Conservation (phyloP, 2,797 vertebrate species). For the Sitta carolinensis region DNA sequence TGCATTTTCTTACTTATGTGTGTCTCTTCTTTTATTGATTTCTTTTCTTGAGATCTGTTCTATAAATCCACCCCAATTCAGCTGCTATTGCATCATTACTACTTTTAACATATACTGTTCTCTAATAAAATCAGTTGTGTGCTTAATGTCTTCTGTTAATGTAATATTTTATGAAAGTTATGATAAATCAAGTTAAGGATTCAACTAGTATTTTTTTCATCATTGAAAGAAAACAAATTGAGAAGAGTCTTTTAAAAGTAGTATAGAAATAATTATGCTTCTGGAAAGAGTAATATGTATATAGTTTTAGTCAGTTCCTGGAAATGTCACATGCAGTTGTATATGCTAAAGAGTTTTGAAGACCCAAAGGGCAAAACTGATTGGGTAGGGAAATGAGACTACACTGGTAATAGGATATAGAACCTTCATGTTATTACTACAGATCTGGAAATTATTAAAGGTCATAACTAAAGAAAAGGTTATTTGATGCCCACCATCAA, state of each 20-base stretch:
- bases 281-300: background rate
- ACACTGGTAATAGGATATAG: background rate
- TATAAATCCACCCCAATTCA: background rate
- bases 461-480: background rate
- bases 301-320: background rate
- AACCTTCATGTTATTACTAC: background rate
- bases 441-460: background rate
- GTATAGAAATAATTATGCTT: background rate
- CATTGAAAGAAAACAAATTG: background rate
- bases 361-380: background rate
- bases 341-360: background rate
- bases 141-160: background rate
- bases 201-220: background rate
- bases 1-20: background rate
- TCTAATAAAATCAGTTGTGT: background rate
- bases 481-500: background rate
- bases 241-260: background rate
- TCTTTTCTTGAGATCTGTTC: background rate
- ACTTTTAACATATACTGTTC: background rate
- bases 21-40: background rate
- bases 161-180: background rate
- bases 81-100: background rate
- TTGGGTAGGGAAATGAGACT: background rate
- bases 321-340: background rate
- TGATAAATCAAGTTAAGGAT: background rate